Conservation (phyloP, 2,888 invertebrate species). For the Fragum whitleyi region DNA sequence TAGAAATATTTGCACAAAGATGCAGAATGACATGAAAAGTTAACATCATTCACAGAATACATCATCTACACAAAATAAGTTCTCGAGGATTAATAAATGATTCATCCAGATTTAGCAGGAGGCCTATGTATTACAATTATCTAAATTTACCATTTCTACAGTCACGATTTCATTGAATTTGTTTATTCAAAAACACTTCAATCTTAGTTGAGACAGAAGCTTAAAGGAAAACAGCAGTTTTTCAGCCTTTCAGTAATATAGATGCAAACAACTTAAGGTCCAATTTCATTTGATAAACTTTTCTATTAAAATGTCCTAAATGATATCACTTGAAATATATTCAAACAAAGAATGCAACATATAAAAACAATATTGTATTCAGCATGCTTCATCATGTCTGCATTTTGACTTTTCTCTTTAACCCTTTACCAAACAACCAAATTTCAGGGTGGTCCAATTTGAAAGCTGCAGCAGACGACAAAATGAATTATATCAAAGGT, state of each 20-base stretch:
- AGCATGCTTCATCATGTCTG: too few relatives aligned
- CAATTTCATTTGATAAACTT: too few relatives aligned
- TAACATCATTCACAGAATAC: not conserved
- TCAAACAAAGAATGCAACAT: too few relatives aligned
- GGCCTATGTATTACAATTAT: constrained; percentile 8
- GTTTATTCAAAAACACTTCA: not conserved
- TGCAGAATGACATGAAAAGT: too few relatives aligned
- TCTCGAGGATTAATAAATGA: not conserved
- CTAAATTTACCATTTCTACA: constrained; percentile 25
- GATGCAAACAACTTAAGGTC: not conserved
- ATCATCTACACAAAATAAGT: not conserved
- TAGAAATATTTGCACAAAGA: not conserved
- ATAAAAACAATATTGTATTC: too few relatives aligned
- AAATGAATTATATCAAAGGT: too few relatives aligned
- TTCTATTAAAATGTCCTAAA: too few relatives aligned
- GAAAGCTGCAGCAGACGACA: too few relatives aligned
- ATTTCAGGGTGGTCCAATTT: too few relatives aligned
- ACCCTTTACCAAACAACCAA: too few relatives aligned
- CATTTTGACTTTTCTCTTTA: too few relatives aligned
- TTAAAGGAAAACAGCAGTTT: not conserved
- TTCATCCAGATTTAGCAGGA: not conserved
- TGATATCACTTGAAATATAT: too few relatives aligned
- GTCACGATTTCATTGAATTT: constrained; percentile 19
- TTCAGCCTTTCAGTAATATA: not conserved
- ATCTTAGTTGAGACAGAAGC: constrained; percentile 1